phyloP scores from a whole-genome alignment of 2,797 vertebrate species.

The Passerculus sandwichensis region DNA sequence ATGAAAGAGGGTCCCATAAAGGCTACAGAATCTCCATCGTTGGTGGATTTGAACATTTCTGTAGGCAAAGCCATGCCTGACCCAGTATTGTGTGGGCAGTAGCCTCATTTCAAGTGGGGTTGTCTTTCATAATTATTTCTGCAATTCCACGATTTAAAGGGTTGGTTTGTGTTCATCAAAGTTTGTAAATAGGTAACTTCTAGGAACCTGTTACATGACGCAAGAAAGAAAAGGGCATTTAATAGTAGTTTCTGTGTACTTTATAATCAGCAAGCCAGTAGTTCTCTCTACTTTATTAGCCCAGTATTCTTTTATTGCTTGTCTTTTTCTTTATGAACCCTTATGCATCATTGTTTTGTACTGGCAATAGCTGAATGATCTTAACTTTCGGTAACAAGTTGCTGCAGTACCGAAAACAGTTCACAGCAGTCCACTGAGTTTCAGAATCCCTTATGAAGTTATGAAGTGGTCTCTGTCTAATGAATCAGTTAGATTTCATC shows the following conservation, averaged over 20 bases:
- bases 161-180: not conserved
- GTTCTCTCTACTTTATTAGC: not conserved
- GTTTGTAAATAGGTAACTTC: not conserved
- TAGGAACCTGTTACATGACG: not conserved
- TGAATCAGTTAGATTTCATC: not conserved
- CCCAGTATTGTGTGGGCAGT: fast-evolving
- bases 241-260: not conserved
- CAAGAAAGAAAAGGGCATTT: not conserved
- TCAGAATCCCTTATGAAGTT: not conserved
- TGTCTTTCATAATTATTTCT: not conserved
- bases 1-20: not conserved
- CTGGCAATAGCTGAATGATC: not conserved
- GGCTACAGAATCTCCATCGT: not conserved
- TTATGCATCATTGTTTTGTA: not conserved
- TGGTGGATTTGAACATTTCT: not conserved
- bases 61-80: not conserved
- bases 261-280: not conserved
- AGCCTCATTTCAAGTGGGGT: not conserved
- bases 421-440: not conserved
- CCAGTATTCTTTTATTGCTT: not conserved
- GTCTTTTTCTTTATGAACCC: not conserved
- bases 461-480: not conserved
- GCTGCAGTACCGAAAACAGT: not conserved
- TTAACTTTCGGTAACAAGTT: not conserved
- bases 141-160: not conserved